Conservation (phyloP, 2,797 vertebrate genomes). For the Myiothlypis chrysogaster region DNA sequence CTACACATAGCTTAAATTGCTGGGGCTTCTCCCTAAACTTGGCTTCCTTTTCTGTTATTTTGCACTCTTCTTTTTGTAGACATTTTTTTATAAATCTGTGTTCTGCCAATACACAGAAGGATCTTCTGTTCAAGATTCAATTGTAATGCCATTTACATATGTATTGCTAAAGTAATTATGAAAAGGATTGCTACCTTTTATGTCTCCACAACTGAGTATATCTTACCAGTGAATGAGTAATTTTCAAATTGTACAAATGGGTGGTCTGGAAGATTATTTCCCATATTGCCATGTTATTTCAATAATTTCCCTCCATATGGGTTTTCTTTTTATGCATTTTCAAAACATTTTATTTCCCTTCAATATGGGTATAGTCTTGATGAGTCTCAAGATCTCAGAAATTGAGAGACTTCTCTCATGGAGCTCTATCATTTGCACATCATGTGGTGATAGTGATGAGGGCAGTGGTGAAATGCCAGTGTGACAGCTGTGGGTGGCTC, state of each 20-base stretch:
- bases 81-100: background rate
- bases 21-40: background rate
- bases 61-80: background rate
- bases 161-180: slow-evolving; percentile 5
- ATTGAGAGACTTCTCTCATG: background rate
- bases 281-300: background rate
- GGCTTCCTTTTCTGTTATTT: background rate
- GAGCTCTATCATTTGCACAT: background rate
- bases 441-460: background rate
- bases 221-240: background rate
- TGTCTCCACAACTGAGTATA: background rate
- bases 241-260: background rate
- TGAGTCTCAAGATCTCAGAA: background rate
- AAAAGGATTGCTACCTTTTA: background rate
- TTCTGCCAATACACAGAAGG: background rate
- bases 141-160: background rate
- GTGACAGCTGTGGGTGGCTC: background rate
- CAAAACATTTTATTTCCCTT: background rate
- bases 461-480: background rate
- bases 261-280: background rate
- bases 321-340: background rate
- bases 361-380: background rate
- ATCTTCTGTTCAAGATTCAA: slow-evolving; percentile 18
- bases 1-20: background rate
- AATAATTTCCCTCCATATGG: background rate